Base-by-base conservation (phyloP, 2,888 invertebrate genomes). In the Cataglyphis albicans region DNA sequence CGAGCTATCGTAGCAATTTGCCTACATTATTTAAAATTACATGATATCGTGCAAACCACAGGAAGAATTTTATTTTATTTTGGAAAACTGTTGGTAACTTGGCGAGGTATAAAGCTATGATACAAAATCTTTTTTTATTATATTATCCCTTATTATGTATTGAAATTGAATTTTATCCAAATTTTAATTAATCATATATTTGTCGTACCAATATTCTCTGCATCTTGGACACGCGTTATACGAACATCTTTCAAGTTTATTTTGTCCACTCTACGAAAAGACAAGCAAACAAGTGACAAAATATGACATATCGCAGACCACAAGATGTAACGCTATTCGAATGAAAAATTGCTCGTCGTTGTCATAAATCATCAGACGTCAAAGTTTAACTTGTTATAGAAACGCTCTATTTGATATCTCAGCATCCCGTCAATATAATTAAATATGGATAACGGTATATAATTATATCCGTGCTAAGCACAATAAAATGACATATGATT, bases 361-460 rank as follows among this genome's bases (percentile, higher is more conserved):
- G 4, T 74, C 35, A 74, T 81, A 81, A 74, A 81, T 81, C 64
- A 73, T 73, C 41, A 63, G 25, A 44, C 9, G 78, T 59, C 78
- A 48, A 70, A 80, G 78, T 35, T 70, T 70, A 70, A 61, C 59
- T 80, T 70, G 44, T 80, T 70, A 80, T 57, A 59, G 68, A 48
- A 61, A 48, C 35, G n/a, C n/a, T 65, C 18, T 25, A 25, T 29
- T 57, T 35, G 44, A 7, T 44, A 80, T 70, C 48, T 70, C 68
- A 32, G 48, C 44, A 18, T 2, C 15, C 10, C 6, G 12, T 44
- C 18, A 29, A 7, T 57, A 68, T 38, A n/a, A 55, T 55, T 55
- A 41, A 68, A 57, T 9, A 59, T 32, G n/a, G 21, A 55, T 65
- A 59, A 78, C 10, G 29, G 12, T 7, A n/a, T n/a, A 38, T 29